A percentile compares a stretch with the other conserved stretches of the same genome.
These are phyloP conservation scores for Octodonta nipae DNA, from an alignment of 2,888 invertebrate species.

Conservation along the genomic window DNA sequence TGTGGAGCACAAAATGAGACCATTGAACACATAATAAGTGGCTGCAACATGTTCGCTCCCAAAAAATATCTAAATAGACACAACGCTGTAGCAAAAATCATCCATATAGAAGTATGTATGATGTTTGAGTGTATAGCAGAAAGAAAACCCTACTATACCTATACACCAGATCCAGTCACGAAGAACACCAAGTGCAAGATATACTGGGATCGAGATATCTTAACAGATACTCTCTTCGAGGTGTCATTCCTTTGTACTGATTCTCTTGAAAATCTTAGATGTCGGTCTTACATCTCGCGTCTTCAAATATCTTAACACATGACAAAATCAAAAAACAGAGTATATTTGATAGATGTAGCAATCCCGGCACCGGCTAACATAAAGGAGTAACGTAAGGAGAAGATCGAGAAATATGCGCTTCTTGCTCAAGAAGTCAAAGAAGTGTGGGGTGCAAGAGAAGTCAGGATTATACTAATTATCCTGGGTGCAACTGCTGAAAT, in stretches of 20 bases:
- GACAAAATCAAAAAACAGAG: background rate
- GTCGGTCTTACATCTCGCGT: no score
- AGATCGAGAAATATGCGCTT: background rate
- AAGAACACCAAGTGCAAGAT: background rate
- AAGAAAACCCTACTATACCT: background rate
- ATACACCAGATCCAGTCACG: slow-evolving; percentile 1
- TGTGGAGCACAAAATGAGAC: slow-evolving; percentile 1
- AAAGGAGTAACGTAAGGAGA: background rate
- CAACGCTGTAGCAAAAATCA: background rate
- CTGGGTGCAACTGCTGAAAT: background rate
- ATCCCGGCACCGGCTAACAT: background rate
- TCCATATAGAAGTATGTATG: background rate
- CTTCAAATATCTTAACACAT: no score
- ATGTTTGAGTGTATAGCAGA: background rate
- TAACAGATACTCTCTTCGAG: no score
- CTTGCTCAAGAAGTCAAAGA: background rate
- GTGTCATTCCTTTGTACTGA: no score
- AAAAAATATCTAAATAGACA: background rate
- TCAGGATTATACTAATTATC: background rate
- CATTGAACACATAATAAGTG: slow-evolving; percentile 1
- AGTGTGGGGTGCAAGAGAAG: slow-evolving; percentile 1
- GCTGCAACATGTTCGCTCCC: background rate
- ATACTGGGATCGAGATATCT: background rate
- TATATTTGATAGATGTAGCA: background rate
- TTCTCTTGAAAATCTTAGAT: no score